These are phyloP conservation scores for Dasyurus viverrinus DNA, from an alignment of 2,113 vertebrate genomes.

Conservation along the genomic window DNA sequence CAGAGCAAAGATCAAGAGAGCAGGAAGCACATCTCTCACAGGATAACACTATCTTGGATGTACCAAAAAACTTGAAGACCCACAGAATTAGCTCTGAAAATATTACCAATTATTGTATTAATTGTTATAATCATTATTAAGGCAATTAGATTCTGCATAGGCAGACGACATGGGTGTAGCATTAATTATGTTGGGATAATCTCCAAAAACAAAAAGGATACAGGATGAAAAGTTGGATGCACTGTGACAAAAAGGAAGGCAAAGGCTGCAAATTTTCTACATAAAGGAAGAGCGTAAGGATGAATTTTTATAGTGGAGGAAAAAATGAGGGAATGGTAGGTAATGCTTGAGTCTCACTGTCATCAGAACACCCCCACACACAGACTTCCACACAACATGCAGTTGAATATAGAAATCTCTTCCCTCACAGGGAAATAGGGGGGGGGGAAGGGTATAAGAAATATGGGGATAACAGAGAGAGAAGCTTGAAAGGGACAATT, in stretches of 20 bases:
- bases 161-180: neutral
- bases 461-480: no score
- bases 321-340: neutral
- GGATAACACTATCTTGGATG: neutral
- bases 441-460: no score
- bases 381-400: no score
- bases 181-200: neutral
- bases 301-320: neutral
- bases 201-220: neutral
- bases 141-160: neutral
- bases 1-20: neutral
- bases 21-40: neutral
- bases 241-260: neutral
- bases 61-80: neutral
- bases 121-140: neutral
- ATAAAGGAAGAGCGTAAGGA: neutral
- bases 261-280: neutral
- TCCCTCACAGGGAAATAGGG: no score
- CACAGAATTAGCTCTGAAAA: neutral
- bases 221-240: neutral
- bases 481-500: no score
- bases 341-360: no score
- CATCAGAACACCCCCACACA: no score
- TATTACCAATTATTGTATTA: neutral
- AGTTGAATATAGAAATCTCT: no score